These are phyloP conservation scores for Pseudotriccus pelzelni DNA, from an alignment of 2,797 vertebrate genomes.

Conservation along the genomic window DNA sequence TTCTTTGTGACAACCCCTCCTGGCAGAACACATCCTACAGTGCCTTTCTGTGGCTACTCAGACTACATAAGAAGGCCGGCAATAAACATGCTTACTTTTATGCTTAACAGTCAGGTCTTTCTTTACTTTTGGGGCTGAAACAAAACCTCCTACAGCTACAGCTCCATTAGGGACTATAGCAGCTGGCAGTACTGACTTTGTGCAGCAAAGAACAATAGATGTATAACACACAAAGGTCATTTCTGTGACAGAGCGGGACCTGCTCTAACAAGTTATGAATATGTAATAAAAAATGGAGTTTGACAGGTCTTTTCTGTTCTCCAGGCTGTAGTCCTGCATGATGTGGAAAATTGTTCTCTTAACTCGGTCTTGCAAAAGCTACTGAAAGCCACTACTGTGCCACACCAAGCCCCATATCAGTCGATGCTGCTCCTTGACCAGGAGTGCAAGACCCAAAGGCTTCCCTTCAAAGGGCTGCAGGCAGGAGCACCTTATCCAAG, in stretches of 20 bases:
- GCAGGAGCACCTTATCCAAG: neutral
- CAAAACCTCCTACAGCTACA: slow-evolving; percentile 8
- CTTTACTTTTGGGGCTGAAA: neutral
- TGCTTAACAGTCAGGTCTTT: neutral
- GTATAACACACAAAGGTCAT: slow-evolving; percentile 39
- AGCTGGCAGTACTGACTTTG: neutral
- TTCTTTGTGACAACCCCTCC: neutral
- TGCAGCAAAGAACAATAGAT: slow-evolving; percentile 6
- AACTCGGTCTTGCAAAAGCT: neutral
- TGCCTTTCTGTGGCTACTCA: neutral
- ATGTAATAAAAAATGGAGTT: slow-evolving; percentile 45
- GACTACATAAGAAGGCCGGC: neutral
- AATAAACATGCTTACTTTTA: neutral
- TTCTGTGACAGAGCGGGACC: neutral
- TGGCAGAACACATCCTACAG: neutral
- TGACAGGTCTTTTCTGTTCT: slow-evolving; percentile 32
- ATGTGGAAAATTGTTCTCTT: neutral
- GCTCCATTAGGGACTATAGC: neutral
- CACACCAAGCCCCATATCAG: neutral
- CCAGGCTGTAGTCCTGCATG: neutral
- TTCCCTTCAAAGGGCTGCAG: accelerated
- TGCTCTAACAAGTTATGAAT: slow-evolving; percentile 53
- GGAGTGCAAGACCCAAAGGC: neutral
- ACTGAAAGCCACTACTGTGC: neutral
- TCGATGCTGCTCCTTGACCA: neutral